Evolutionary conservation across 1,140 invertebrate genomes (phyloP).

Genomic region (Coboldia fuscipes): DNA sequence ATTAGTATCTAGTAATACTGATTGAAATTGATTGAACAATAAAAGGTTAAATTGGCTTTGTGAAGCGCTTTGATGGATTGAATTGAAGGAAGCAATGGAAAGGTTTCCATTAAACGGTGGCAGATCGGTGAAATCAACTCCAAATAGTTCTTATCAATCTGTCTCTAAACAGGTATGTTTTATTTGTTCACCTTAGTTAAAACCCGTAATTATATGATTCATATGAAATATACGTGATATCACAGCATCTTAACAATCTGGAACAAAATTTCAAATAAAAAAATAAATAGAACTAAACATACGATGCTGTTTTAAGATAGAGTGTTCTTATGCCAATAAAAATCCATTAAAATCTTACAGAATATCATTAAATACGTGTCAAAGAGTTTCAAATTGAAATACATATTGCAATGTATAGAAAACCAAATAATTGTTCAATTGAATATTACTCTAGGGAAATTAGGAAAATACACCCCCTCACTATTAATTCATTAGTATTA

Average conservation of each 20-base stretch:
- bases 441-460: no score
- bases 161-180: conserved; percentile 26
- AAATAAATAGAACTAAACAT: background rate
- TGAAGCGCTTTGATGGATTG: no score
- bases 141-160: conserved; percentile 25
- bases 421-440: no score
- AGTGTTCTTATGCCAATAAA: background rate
- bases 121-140: conserved; percentile 17
- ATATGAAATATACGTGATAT: background rate
- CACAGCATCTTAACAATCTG: background rate
- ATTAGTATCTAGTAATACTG: no score
- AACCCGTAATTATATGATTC: background rate
- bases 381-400: no score
- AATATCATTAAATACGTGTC: no score
- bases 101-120: conserved; percentile 26
- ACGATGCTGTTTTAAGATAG: background rate
- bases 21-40: no score
- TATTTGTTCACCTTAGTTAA: background rate
- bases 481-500: no score
- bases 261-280: background rate
- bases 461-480: no score
- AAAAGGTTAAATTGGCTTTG: no score
- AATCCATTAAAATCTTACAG: background rate
- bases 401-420: no score
- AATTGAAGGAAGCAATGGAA: conserved; percentile 20